These are phyloP conservation scores for Ophthalmolycus amberensis DNA, from an alignment of 2,113 vertebrate genomes.

Conservation along the genomic window DNA sequence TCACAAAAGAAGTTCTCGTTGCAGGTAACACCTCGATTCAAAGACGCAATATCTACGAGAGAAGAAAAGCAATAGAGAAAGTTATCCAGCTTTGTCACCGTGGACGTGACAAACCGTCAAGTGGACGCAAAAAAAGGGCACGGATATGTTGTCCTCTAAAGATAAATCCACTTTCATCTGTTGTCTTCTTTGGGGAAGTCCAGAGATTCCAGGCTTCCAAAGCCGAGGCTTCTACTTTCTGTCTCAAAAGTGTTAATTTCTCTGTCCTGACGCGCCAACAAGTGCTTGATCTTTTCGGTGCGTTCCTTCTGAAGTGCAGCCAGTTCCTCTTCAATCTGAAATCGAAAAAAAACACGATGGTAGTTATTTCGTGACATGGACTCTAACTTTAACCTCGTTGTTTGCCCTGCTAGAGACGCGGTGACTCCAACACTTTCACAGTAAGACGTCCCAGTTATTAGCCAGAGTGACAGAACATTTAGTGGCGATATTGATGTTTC, in stretches of 20 bases:
- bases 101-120: constrained; percentile 76
- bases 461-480: neutral
- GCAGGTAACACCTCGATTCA: constrained; percentile 86
- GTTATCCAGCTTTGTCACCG: constrained; percentile 86
- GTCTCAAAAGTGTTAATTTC: constrained; percentile 94
- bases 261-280: constrained; percentile 95
- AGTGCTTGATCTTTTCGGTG: constrained; percentile 94
- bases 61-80: constrained; percentile 77
- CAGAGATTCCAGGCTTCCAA: constrained; percentile 95
- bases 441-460: neutral
- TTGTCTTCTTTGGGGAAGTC: constrained; percentile 99
- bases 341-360: neutral
- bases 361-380: neutral
- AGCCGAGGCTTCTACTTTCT: constrained; percentile 95
- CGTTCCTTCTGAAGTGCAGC: constrained; percentile 98
- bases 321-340: constrained; percentile 97
- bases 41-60: constrained; percentile 87
- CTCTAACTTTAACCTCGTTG: neutral
- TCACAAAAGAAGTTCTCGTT: constrained; percentile 87
- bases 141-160: constrained; percentile 82
- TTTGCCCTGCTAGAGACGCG: neutral
- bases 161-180: constrained; percentile 79
- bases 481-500: neutral
- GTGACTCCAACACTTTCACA: neutral
- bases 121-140: constrained; percentile 90